These are phyloP conservation scores for Melanostoma mellinum DNA, from an alignment of 2,888 invertebrate species.

Conservation along the genomic window DNA sequence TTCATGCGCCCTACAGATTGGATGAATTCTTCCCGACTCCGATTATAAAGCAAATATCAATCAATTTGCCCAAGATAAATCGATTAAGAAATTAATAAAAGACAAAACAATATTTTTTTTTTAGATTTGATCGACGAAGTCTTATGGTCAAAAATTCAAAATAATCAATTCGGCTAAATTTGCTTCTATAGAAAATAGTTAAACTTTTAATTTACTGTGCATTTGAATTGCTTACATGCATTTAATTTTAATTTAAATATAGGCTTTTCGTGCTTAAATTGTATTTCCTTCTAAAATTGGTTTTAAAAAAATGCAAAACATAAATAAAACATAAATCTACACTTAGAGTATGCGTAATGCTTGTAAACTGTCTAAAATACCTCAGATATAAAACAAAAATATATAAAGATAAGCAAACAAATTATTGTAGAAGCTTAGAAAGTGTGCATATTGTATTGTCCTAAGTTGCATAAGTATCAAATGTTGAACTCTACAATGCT, in stretches of 20 bases:
- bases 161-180: constrained; percentile 60
- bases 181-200: constrained; percentile 11
- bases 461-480: constrained; percentile 67
- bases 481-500: constrained; percentile 47
- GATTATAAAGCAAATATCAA: constrained; percentile 18
- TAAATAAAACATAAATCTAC: constrained; percentile 7
- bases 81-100: not conserved
- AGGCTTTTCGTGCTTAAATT: constrained; percentile 41
- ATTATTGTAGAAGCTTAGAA: constrained; percentile 65
- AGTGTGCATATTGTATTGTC: constrained; percentile 69
- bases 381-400: constrained; percentile 35
- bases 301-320: constrained; percentile 10
- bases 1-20: constrained; percentile 29
- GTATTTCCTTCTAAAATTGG: constrained; percentile 15
- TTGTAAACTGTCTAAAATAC: constrained; percentile 67
- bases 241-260: constrained; percentile 6
- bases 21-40: constrained; percentile 18
- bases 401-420: constrained; percentile 30
- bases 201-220: constrained; percentile 7
- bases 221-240: constrained; percentile 36
- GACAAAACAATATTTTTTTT: constrained; percentile 31
- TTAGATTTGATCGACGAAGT: constrained; percentile 67
- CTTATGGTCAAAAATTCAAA: constrained; percentile 54
- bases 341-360: constrained; percentile 52
- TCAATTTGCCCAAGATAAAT: not conserved